These are phyloP conservation scores for Drosophila kanapiae DNA, from an alignment of 1,140 invertebrate genomes.

Conservation along the genomic window DNA sequence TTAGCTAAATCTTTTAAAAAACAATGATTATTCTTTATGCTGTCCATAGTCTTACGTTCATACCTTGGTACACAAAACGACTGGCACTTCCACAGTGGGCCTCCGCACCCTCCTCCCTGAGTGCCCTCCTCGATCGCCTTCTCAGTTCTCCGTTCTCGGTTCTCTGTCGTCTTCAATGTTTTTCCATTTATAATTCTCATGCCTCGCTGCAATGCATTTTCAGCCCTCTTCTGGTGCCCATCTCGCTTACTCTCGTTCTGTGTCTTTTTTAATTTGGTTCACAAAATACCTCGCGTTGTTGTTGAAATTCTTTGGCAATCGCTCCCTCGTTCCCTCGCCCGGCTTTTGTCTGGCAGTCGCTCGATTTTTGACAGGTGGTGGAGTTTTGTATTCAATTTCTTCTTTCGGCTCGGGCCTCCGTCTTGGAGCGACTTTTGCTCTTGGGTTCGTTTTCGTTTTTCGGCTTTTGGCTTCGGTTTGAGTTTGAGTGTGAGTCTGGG, in stretches of 20 bases:
- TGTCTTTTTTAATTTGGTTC: conserved; percentile 83
- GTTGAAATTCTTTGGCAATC: conserved; percentile 83
- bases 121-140: conserved; percentile 11
- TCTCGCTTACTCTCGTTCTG: conserved; percentile 34
- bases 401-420: conserved; percentile 52
- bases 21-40: neutral
- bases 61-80: conserved; percentile 14
- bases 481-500: conserved; percentile 34
- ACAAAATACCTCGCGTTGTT: conserved; percentile 81
- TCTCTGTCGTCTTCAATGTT: conserved; percentile 49
- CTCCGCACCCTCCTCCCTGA: conserved; percentile 23
- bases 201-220: conserved; percentile 75
- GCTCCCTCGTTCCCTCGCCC: conserved; percentile 19
- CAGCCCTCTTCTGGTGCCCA: conserved; percentile 22
- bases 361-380: conserved; percentile 85
- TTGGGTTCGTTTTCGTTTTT: conserved; percentile 53
- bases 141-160: neutral
- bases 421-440: conserved; percentile 73
- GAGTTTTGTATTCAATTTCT: conserved; percentile 83
- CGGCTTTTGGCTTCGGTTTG: conserved; percentile 16
- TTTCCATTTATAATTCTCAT: conserved; percentile 83
- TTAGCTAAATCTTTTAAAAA: neutral
- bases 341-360: conserved; percentile 56
- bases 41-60: conserved; percentile 1
- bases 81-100: conserved; percentile 37